A percentile compares a stretch with the other conserved stretches of the same genome.
These are phyloP conservation scores for Koerneria pararmatus DNA, from an alignment of 2,888 invertebrate genomes.

Conservation along the genomic window DNA sequence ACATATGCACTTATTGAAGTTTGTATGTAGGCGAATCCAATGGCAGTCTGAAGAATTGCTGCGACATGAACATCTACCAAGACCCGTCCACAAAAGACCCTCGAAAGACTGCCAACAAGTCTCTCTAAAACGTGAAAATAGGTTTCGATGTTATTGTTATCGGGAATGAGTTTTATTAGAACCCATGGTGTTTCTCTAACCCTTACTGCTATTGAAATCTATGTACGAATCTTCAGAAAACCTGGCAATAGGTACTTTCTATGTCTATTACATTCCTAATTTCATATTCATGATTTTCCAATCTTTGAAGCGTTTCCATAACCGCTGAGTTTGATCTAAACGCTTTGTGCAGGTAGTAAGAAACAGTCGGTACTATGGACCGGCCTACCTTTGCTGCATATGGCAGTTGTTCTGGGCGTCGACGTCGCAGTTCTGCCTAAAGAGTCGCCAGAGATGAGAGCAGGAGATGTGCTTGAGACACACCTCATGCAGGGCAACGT, in stretches of 20 bases:
- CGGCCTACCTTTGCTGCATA: slow-evolving; percentile 51
- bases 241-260: no score
- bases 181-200: no score
- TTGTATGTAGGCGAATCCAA: slow-evolving; percentile 58
- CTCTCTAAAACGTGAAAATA: slow-evolving; percentile 33
- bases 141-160: background rate
- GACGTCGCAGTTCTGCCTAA: slow-evolving; percentile 51
- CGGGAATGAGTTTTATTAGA: no score
- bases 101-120: slow-evolving; percentile 58
- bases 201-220: no score
- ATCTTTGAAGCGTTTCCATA: no score
- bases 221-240: no score
- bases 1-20: slow-evolving; percentile 59
- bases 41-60: slow-evolving; percentile 53
- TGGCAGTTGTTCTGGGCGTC: slow-evolving; percentile 54
- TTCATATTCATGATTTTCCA: no score
- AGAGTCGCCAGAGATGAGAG: slow-evolving; percentile 53
- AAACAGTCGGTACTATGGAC: no score
- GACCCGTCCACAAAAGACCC: slow-evolving; percentile 57
- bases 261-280: no score
- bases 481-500: slow-evolving; percentile 49
- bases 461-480: slow-evolving; percentile 56
- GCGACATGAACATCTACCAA: slow-evolving; percentile 52
- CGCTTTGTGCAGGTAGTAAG: no score
- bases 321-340: no score